These are phyloP conservation scores for Cataglyphis cursor DNA, from an alignment of 2,888 invertebrate genomes.

Conservation along the genomic window DNA sequence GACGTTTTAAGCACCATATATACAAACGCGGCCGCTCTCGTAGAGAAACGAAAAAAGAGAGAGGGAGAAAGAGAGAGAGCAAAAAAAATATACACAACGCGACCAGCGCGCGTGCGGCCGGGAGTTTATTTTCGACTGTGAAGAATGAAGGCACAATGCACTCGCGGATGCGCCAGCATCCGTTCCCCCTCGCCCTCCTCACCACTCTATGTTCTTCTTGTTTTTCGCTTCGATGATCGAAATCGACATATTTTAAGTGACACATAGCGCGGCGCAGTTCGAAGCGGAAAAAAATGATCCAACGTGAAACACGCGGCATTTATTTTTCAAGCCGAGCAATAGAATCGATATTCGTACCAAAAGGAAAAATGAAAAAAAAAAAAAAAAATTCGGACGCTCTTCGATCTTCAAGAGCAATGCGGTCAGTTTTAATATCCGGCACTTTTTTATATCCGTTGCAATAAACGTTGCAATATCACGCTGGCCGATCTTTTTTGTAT, in stretches of 20 bases:
- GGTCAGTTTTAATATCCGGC: neutral
- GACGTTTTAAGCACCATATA: slow-evolving; percentile 50
- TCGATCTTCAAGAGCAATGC: slow-evolving; percentile 11
- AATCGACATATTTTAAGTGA: slow-evolving; percentile 40
- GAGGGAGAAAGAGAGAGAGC: neutral
- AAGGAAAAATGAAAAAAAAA: neutral
- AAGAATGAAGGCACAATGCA: slow-evolving; percentile 56
- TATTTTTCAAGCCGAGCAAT: slow-evolving; percentile 41
- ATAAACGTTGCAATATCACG: neutral
- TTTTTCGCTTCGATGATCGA: slow-evolving; percentile 40
- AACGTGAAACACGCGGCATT: slow-evolving; percentile 6
- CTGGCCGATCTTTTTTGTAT: neutral
- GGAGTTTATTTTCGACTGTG: slow-evolving; percentile 69
- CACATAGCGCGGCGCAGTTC: neutral
- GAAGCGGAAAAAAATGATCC: neutral
- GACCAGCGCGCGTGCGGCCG: slow-evolving; percentile 57
- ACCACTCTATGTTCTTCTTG: neutral
- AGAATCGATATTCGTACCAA: slow-evolving; percentile 6
- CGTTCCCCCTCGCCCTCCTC: neutral
- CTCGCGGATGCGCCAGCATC: slow-evolving; percentile 34
- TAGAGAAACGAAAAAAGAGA: slow-evolving; percentile 6
- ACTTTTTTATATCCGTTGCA: neutral
- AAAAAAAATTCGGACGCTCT: slow-evolving; percentile 14
- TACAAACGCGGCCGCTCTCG: slow-evolving; percentile 40
- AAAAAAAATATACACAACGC: slow-evolving; percentile 47